These are phyloP conservation scores for Eilema griseolum DNA, from an alignment of 2,888 invertebrate species.

Conservation along the genomic window DNA sequence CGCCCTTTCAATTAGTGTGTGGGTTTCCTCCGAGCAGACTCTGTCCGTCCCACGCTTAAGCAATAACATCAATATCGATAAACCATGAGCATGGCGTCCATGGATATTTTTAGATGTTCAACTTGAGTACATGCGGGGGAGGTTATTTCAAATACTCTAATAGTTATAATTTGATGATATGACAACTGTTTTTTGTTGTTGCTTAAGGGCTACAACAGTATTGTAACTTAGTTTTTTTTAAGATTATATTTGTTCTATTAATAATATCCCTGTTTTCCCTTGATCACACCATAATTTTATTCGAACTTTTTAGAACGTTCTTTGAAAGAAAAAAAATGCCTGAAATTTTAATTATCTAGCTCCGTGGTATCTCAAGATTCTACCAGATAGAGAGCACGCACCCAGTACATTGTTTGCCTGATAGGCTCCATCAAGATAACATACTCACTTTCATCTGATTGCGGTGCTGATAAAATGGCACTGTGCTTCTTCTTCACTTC, in stretches of 20 bases:
- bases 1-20: conserved; percentile 67
- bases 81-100: conserved; percentile 41
- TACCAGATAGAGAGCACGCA: not conserved
- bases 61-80: conserved; percentile 51
- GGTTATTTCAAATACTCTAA: conserved; percentile 21
- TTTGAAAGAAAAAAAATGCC: not conserved
- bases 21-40: conserved; percentile 61
- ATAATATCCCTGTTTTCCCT: too few species aligned
- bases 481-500: conserved; percentile 99
- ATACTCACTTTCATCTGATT: conserved; percentile 98
- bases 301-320: too few species aligned
- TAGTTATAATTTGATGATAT: not conserved
- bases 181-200: not conserved
- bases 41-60: conserved; percentile 56
- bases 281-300: too few species aligned
- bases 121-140: conserved; percentile 32
- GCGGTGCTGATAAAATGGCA: conserved; percentile 99
- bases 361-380: not conserved
- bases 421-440: not conserved
- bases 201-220: too few species aligned
- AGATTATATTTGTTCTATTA: too few species aligned
- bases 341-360: not conserved
- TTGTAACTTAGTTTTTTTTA: too few species aligned
- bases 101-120: conserved; percentile 52
- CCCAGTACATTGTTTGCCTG: not conserved